Percentiles rank a stretch among this genome's conserved stretches.
phyloP scores from a whole-genome alignment of 2,113 vertebrate species.

The Emydura subglobosa region DNA sequence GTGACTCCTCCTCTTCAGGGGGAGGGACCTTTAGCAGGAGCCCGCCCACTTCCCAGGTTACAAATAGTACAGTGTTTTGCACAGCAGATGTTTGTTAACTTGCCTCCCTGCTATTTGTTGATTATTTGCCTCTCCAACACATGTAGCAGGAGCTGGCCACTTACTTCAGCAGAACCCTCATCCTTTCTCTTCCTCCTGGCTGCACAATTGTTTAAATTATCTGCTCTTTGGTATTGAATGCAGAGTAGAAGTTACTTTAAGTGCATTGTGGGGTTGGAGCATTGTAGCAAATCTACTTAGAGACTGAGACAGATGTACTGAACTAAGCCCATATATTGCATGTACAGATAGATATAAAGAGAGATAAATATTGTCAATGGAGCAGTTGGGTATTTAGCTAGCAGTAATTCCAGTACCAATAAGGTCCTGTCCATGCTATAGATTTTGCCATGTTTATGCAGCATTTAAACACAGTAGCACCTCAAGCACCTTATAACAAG shows the following conservation, averaged over 20 bases:
- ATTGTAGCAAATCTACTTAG: background rate
- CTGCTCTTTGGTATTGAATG: background rate
- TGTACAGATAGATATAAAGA: background rate
- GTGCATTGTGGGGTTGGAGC: background rate
- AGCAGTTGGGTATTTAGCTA: background rate
- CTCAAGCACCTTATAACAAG: background rate
- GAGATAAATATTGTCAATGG: background rate
- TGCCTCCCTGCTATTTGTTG: background rate
- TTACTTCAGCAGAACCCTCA: background rate
- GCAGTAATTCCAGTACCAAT: fast-evolving
- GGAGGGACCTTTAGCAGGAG: too few relatives aligned
- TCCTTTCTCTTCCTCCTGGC: background rate
- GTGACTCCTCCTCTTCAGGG: too few relatives aligned
- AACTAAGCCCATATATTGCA: background rate
- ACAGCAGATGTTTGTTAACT: background rate
- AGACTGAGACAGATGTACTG: background rate
- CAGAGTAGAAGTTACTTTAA: background rate
- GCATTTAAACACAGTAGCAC: background rate
- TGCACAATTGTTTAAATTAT: fast-evolving
- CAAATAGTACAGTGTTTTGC: too few relatives aligned
- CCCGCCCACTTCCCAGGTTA: too few relatives aligned
- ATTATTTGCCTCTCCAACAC: background rate
- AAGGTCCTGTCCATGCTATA: background rate
- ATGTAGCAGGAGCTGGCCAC: background rate
- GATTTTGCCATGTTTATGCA: background rate